Base-by-base conservation (phyloP, 2,888 invertebrate genomes). In the Xestia xanthographa region DNA sequence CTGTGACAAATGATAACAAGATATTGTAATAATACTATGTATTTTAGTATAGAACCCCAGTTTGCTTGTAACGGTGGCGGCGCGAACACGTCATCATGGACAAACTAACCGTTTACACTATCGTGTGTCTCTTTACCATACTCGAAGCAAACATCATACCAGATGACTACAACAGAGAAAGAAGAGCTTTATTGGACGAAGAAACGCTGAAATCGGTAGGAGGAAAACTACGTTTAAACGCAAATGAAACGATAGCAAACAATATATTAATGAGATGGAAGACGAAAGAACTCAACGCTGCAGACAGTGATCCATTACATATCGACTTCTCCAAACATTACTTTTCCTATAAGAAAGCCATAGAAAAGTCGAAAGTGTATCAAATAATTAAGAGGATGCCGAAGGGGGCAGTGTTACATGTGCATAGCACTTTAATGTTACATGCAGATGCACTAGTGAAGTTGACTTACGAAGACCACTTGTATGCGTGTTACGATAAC, bases 381-480 rank as follows among this genome's bases (percentile, higher is more conserved):
- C 92, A 97, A 83, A 95, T 98, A 6, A 97, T 98, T 12, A 95
- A 94, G 72, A 92, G 90, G 69, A 97, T 98, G 97, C 98, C 98
- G 0, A 98, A 98, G 94, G 98, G 98, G 0, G 97, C 97, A 0
- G 97, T 97, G 0, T 91, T 98, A 20, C 98, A 98, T 87, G 96
- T 97, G 0, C 98, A 98, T 89, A 97, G 97, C 84, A 97, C 97
- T 0, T 97, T 97, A 1, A 95, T 97, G 85, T 97, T 97, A 29
- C 97, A 97, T 48, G 94, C 96, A 0, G 97, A 97, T 68, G 97
- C 95, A 72, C 87, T 98, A 60, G 93, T 98, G 29, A 94, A 97
- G 68, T 90, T 98, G 72, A 98, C 98, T 2, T 97, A 97, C 84
- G 96, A 97, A 41, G 97, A 97, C 2, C 92, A 97, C 91, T 94